phyloP scores from a whole-genome alignment of 1,140 invertebrate genomes.

The Arion vulgaris region DNA sequence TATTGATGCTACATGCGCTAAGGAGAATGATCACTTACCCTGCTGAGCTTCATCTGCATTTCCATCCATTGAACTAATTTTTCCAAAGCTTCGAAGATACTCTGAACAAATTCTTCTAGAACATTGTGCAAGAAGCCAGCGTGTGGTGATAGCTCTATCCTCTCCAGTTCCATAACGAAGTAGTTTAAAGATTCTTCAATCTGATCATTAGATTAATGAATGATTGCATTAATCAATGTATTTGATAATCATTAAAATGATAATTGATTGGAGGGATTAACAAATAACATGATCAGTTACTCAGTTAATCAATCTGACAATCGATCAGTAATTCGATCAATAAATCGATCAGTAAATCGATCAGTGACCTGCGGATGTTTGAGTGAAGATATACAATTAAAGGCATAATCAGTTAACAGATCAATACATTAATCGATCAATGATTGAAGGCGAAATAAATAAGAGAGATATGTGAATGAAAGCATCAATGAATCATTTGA shows the following conservation, averaged over 20 bases:
- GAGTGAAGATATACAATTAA: too few species aligned
- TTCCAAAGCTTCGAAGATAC: constrained; percentile 27
- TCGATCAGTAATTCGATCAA: too few species aligned
- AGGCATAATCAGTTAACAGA: too few species aligned
- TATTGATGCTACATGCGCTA: too few species aligned
- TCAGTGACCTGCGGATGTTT: too few species aligned
- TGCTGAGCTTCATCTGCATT: constrained; percentile 27
- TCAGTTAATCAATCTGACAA: too few species aligned
- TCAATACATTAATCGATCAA: too few species aligned
- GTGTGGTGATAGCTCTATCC: constrained; percentile 31
- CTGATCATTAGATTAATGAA: background rate
- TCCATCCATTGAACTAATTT: constrained; percentile 24
- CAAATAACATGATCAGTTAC: background rate
- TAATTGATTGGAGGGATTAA: background rate
- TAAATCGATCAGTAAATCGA: too few species aligned
- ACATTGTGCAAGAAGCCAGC: constrained; percentile 18
- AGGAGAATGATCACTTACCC: background rate
- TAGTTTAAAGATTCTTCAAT: constrained; percentile 30
- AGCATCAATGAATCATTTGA: too few species aligned
- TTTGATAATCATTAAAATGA: background rate
- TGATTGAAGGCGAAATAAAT: too few species aligned
- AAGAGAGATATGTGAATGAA: too few species aligned
- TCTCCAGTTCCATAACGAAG: constrained; percentile 33
- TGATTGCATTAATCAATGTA: background rate
- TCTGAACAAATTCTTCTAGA: constrained; percentile 13